Evolutionary conservation across 2,113 vertebrate species (phyloP), one percentile per base, ranked within the genome.

Genomic region (Hippocampus zosterae): DNA sequence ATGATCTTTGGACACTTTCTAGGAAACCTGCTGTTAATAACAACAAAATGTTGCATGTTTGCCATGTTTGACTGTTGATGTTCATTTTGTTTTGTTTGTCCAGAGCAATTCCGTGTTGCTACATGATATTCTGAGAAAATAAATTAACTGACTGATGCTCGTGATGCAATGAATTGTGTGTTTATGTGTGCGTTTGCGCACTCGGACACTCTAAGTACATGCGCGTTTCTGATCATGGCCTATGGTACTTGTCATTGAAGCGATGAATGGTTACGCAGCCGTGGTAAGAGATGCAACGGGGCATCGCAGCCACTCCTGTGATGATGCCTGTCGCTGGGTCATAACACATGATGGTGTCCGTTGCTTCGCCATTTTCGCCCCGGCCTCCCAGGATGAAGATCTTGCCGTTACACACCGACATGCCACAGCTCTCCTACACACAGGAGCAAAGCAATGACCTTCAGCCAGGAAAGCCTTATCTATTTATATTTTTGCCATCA

Each of bases 331-430:
- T 95, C 5, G 96, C 86, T 19, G 97, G 97, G 85, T 99, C 97
- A 0, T 97, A 99, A 79, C 96, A 98, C 71, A 97, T 90, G 86
- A 99, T 95, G 67, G 92, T 95, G 91, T 99, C 97, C 46, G 95
- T 94, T 5, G 97, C 95, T 81, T 99, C 96, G 44, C 97, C 97
- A 0, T 83, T 97, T 81, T 99, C 97, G 56, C 94, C 90, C 82
- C 95, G 93, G 82, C 97, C 97, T 4, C 97, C 97, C 48, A 99
- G 93, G 90, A 99, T 98, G 80, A 93, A 99, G 90, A 99, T 96
- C 86, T 98, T 99, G 42, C 97, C 97, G 50, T 99, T 99, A 79
- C 96, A 98, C 64, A 99, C 96, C 7, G 96, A 98, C 97, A 99
- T 99, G 73, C 97, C 97, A 74, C 97, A 98, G 72, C 97, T 98